Base-by-base conservation (phyloP, 2,888 invertebrate species). In the Troglohyphantes excavatus region DNA sequence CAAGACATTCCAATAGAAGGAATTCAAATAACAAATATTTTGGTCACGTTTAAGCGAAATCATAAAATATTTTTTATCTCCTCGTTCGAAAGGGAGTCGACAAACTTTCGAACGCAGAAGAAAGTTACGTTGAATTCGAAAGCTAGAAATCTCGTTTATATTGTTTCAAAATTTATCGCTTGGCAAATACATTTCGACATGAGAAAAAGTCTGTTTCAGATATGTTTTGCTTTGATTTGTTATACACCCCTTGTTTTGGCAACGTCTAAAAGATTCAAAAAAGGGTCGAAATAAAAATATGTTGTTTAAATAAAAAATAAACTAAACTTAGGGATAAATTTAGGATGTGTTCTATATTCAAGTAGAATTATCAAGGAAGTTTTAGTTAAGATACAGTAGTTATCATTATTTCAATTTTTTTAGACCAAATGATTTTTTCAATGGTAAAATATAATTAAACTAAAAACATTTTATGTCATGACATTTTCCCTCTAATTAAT, bases 31-130 rank as follows among this genome's bases (percentile, higher is more conserved):
- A 75, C 43, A 75, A 75, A 61, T 29, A 75, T 61, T 33, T 33
- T 9, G 65, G 65, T 78, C 78, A 78, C 78, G 63, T 78, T 43
- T 78, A 78, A 78, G 39, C 43, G 65, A 78, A 78, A 65, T 65
- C 63, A 26, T 65, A 78, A 78, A 78, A n/a, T 43, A 39, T 43
- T 65, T 75, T 78, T 65, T 43, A 63, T 39, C 39, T 23, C 13
- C 39, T 11, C 26, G n/a, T n/a, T 17, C 63, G 65, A 39, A 23
- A 43, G 65, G 29, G 43, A 78, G 61, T 65, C 26, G 43, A 21
- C 17, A 26, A 19, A 27, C 26, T 39, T 39, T 78, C 26, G n/a
- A 65, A 63, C 21, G 23, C 17, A 6, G 43, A 6, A 26, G 26
- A 23, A 65, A 23, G 78, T 26, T n/a, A 17, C 26, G 39, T 65